phyloP scores from a whole-genome alignment of 2,113 vertebrate species.

The Plectropomus leopardus region DNA sequence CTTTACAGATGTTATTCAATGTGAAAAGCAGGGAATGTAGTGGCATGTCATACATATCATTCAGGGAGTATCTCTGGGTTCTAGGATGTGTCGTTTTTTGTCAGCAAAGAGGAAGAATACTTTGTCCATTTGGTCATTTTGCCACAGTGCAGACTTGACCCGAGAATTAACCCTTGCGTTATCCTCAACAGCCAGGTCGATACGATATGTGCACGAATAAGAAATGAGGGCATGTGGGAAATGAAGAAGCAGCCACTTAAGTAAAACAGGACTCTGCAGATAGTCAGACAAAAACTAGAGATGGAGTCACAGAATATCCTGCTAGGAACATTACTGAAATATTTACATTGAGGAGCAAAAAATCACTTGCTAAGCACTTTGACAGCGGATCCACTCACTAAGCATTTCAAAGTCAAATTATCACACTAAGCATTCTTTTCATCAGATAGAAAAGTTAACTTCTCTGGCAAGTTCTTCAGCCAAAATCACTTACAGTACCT shows the following conservation, averaged over 20 bases:
- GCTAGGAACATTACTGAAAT: conserved; percentile 65
- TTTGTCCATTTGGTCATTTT: not conserved
- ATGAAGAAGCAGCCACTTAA: conserved; percentile 23
- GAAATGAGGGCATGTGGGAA: conserved; percentile 9
- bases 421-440: conserved; percentile 66
- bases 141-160: not conserved
- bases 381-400: conserved; percentile 57
- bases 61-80: not conserved
- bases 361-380: conserved; percentile 64
- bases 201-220: conserved; percentile 17
- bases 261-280: conserved; percentile 28
- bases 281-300: conserved; percentile 35
- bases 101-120: not conserved
- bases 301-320: conserved; percentile 33
- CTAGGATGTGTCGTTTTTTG: not conserved
- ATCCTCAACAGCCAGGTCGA: conserved; percentile 13
- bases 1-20: not conserved
- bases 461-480: conserved; percentile 32
- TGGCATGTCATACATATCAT: too few species aligned
- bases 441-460: conserved; percentile 73
- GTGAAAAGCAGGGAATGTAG: too few species aligned
- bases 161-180: conserved; percentile 16
- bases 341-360: conserved; percentile 59
- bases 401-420: conserved; percentile 65
- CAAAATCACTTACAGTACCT: conserved; percentile 31